Percentiles rank a stretch among this genome's conserved stretches.
Conservation (phyloP, 2,113 vertebrate species). For the Lepidothrix coronata region DNA sequence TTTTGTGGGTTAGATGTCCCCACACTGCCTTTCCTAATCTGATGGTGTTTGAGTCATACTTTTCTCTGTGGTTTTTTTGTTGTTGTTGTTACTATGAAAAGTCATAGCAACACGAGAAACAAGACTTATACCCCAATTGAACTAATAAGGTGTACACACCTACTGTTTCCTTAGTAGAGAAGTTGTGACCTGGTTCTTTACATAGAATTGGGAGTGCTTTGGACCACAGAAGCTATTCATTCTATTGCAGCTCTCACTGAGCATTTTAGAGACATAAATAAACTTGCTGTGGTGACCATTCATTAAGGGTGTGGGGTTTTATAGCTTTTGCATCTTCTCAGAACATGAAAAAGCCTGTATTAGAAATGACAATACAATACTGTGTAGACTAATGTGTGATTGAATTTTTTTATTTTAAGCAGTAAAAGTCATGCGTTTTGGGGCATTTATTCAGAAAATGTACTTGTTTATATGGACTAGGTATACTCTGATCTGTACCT, state of each 20-base stretch:
- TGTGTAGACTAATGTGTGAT: background rate
- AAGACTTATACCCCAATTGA: background rate
- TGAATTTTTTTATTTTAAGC: background rate
- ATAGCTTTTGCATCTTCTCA: background rate
- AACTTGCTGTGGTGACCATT: background rate
- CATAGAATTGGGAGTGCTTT: background rate
- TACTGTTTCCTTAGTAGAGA: background rate
- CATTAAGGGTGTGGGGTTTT: background rate
- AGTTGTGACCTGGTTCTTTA: background rate
- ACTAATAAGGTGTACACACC: background rate
- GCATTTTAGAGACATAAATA: background rate
- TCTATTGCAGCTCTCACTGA: background rate
- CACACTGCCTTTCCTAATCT: background rate
- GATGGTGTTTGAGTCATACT: background rate
- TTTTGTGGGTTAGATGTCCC: background rate
- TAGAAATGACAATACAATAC: background rate
- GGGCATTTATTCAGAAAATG: background rate
- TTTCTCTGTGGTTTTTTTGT: background rate
- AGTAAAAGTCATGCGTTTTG: background rate
- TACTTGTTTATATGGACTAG: background rate
- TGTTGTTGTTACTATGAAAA: background rate
- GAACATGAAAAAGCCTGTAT: background rate
- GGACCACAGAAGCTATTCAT: background rate
- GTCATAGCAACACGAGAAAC: background rate
- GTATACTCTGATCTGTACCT: background rate